Evolutionary conservation across 2,888 invertebrate genomes (phyloP).

Genomic region (Lagria hirta): DNA sequence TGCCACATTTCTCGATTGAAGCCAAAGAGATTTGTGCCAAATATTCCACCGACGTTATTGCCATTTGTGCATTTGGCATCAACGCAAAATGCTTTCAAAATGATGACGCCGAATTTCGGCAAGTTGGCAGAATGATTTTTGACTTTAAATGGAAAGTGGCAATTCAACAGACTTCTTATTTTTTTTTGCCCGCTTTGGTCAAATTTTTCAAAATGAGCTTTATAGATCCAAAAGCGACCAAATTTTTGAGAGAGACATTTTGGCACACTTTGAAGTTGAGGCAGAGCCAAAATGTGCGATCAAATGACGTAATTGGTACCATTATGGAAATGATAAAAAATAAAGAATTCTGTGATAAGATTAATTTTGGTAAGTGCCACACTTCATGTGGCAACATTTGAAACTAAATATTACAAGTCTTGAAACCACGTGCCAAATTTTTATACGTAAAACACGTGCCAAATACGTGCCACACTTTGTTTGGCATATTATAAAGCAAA

Average conservation of each 20-base stretch:
- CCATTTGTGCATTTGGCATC: slow-evolving; percentile 54
- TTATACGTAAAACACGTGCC: background rate
- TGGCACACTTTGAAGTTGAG: slow-evolving; percentile 40
- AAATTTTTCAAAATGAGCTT: slow-evolving; percentile 39
- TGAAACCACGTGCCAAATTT: background rate
- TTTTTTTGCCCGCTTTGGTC: slow-evolving; percentile 38
- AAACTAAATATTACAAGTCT: background rate
- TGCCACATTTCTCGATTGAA: slow-evolving; percentile 31
- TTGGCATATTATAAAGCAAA: background rate
- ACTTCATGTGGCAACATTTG: too few species aligned
- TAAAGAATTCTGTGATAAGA: slow-evolving; percentile 19
- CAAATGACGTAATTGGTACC: slow-evolving; percentile 62
- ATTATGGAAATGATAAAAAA: slow-evolving; percentile 57
- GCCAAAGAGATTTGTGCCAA: slow-evolving; percentile 47
- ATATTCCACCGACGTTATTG: slow-evolving; percentile 54
- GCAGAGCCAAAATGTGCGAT: slow-evolving; percentile 37
- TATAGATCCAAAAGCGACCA: slow-evolving; percentile 33
- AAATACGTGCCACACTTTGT: background rate
- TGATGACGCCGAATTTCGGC: slow-evolving; percentile 48
- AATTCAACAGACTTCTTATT: slow-evolving; percentile 36
- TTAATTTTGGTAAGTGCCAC: slow-evolving; percentile 23
- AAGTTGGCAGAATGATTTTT: slow-evolving; percentile 45
- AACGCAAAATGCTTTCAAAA: slow-evolving; percentile 49
- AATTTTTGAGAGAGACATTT: slow-evolving; percentile 42
- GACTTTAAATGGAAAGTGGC: slow-evolving; percentile 40